Conservation (phyloP, 2,888 invertebrate genomes). For the Odontothrips loti region DNA sequence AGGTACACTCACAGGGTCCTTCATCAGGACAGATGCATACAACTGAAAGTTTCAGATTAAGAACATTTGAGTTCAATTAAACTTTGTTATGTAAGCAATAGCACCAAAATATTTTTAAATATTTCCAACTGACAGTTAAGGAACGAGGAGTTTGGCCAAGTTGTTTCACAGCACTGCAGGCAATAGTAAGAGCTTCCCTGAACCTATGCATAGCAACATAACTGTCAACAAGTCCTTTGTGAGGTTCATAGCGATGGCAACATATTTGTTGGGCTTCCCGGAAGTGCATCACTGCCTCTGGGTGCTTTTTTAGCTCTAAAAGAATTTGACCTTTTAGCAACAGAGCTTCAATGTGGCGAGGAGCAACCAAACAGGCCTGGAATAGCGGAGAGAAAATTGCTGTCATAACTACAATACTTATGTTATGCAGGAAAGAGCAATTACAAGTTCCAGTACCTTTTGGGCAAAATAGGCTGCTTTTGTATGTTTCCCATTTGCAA, state of each 20-base stretch:
- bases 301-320: constrained; percentile 60
- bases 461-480: constrained; percentile 69
- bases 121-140: constrained; percentile 57
- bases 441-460: constrained; percentile 49
- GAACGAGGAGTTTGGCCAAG: constrained; percentile 68
- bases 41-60: constrained; percentile 52
- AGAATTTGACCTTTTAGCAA: constrained; percentile 67
- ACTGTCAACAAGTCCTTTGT: constrained; percentile 72
- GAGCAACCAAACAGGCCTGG: constrained; percentile 58
- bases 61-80: constrained; percentile 27
- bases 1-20: constrained; percentile 57
- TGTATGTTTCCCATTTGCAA: constrained; percentile 59
- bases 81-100: not conserved
- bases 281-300: constrained; percentile 62
- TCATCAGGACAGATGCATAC: constrained; percentile 67
- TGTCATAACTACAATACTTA: not conserved
- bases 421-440: not conserved
- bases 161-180: constrained; percentile 65
- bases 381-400: constrained; percentile 22
- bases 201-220: constrained; percentile 63
- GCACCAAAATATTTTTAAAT: not conserved
- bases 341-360: constrained; percentile 66
- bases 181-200: constrained; percentile 68
- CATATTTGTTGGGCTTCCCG: constrained; percentile 59
- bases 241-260: constrained; percentile 65